A percentile compares a stretch with the other conserved stretches of the same genome.
These are phyloP conservation scores for Ctenopoma kingsleyae DNA, from an alignment of 2,797 vertebrate genomes.

Conservation along the genomic window DNA sequence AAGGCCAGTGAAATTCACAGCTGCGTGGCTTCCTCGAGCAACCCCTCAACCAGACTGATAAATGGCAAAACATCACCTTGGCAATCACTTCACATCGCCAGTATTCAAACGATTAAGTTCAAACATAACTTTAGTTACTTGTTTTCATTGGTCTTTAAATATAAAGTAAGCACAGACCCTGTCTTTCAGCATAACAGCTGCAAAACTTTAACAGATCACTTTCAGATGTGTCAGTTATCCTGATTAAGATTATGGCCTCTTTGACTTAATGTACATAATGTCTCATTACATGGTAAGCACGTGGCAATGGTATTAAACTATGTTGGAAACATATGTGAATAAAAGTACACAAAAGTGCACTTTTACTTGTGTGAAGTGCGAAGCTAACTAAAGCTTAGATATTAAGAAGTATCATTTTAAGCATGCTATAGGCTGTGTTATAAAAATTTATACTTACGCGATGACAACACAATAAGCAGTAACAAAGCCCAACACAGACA, in stretches of 20 bases:
- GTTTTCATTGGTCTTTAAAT: background rate
- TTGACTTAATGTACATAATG: background rate
- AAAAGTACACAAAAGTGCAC: background rate
- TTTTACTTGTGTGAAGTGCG: background rate
- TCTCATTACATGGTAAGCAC: background rate
- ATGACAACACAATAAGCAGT: background rate
- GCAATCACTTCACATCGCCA: no score
- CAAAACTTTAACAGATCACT: background rate
- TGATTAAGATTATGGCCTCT: background rate
- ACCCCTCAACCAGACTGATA: conserved; percentile 24
- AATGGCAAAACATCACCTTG: conserved; percentile 17
- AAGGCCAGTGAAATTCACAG: conserved; percentile 43
- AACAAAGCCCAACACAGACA: no score
- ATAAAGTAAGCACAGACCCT: background rate
- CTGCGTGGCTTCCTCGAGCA: conserved; percentile 45
- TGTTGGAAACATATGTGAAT: background rate
- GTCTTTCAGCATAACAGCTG: no score
- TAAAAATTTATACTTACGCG: background rate
- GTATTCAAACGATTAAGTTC: background rate
- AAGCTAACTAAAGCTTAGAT: background rate
- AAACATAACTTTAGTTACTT: background rate
- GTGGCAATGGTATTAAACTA: background rate
- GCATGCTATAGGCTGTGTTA: no score
- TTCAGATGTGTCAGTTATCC: background rate
- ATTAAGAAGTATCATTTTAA: background rate